These are phyloP conservation scores for Tipula lateralis DNA, from an alignment of 2,888 invertebrate genomes.

Conservation along the genomic window DNA sequence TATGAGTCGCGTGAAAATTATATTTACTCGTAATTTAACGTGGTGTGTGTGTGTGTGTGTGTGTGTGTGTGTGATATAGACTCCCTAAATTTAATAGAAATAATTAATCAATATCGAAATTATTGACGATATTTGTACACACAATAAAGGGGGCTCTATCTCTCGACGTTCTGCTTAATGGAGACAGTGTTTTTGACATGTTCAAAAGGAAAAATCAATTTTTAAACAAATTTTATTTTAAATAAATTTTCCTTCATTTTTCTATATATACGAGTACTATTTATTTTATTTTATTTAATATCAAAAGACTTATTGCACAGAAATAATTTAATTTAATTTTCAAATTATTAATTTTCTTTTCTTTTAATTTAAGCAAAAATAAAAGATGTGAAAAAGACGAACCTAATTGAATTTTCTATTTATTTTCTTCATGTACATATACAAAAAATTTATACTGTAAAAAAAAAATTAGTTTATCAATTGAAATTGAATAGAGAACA, in stretches of 20 bases:
- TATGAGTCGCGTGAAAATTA: not conserved
- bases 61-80: not conserved
- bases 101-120: not conserved
- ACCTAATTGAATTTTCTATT: slow-evolving; percentile 12
- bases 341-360: slow-evolving; percentile 19
- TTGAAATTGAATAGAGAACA: not conserved
- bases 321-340: slow-evolving; percentile 1
- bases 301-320: slow-evolving; percentile 24
- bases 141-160: not conserved
- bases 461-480: slow-evolving; percentile 20
- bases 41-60: too few relatives aligned
- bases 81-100: not conserved
- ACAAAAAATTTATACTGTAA: not conserved
- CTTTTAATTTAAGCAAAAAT: not conserved
- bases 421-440: not conserved
- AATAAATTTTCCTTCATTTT: not conserved
- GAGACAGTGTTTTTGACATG: not conserved
- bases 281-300: not conserved
- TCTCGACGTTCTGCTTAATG: not conserved
- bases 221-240: not conserved
- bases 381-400: not conserved
- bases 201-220: not conserved
- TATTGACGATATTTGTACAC: not conserved
- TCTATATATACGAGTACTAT: not conserved
- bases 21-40: too few relatives aligned